Evolutionary conservation across 2,797 vertebrate species (phyloP), one percentile per base, ranked within the genome.

Genomic region (Selene dorsalis): DNA sequence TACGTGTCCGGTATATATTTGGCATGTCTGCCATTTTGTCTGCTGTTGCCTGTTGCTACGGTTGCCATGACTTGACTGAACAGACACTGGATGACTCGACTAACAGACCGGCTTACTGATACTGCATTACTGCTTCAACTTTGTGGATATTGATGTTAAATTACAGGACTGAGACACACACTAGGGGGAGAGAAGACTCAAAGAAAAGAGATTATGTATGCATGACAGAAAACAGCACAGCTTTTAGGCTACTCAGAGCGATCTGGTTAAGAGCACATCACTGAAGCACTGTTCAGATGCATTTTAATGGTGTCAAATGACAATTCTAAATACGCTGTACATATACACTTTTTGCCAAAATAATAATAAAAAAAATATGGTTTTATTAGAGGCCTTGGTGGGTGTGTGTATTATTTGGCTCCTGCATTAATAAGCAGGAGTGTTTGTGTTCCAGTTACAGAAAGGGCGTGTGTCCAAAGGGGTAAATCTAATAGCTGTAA

Each of bases 261-360:
- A 92, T 84, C 78, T 83, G 91, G 80, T 92, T 88, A 94, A 94
- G 93, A 95, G 94, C 94, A 95, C 94, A 94, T 92, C 87, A 92
- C 85, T 89, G 80, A 93, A 92, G 91, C 91, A 93, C 91, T 91
- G 87, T 94, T 93, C 80, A 85, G 76, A 94, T 92, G 89, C 86
- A 93, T 94, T 94, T 93, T 89, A 92, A 91, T 92, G 88, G 93
- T 93, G 94, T 94, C 91, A 90, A 94, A 92, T 83, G 81, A 91
- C 69, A 69, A 93, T 89, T 92, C 90, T 93, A 89, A 91, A 93
- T 87, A 92, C 13, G 87, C 91, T 94, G 94, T 94, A 93, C 52
- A 93, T 90, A 94, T 84, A 92, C 82, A 88, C 79, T 93, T 95
- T 94, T 95, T 95, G 94, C 94, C 95, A 93, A 95, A 95, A 92